Conservation (phyloP, 2,797 vertebrate species). For the Platyrinchus mystaceus region DNA sequence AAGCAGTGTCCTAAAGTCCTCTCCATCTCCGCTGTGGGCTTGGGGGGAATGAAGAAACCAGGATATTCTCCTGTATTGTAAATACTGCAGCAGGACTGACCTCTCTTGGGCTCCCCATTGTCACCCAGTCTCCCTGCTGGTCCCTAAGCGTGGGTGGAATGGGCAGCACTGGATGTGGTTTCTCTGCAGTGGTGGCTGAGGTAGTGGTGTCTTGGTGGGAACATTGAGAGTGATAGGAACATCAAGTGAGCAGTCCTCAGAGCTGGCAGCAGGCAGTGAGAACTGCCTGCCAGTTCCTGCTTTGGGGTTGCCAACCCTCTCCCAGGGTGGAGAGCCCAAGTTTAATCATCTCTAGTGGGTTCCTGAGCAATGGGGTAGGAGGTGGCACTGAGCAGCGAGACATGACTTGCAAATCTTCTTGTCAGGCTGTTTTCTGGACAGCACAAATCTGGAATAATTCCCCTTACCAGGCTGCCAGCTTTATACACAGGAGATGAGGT, state of each 20-base stretch:
- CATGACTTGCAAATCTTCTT: neutral
- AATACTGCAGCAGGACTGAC: neutral
- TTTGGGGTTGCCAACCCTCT: neutral
- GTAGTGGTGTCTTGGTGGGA: neutral
- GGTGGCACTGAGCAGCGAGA: neutral
- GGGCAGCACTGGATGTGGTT: neutral
- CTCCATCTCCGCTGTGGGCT: neutral
- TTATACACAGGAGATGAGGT: neutral
- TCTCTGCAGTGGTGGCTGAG: neutral
- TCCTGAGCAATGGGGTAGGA: neutral
- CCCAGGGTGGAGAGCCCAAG: neutral
- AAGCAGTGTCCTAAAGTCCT: neutral
- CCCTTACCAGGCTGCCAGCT: neutral
- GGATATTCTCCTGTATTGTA: neutral
- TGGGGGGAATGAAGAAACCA: neutral
- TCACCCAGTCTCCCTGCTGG: neutral
- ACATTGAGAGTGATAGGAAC: neutral
- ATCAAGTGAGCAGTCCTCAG: neutral
- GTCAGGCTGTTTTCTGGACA: constrained; percentile 23
- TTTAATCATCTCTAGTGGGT: neutral
- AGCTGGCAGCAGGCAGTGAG: neutral
- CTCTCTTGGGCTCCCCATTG: neutral
- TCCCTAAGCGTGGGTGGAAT: neutral
- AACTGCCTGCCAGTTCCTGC: neutral
- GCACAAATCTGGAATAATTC: constrained; percentile 11